phyloP scores from a whole-genome alignment of 2,888 invertebrate species.

The Apamea anceps region DNA sequence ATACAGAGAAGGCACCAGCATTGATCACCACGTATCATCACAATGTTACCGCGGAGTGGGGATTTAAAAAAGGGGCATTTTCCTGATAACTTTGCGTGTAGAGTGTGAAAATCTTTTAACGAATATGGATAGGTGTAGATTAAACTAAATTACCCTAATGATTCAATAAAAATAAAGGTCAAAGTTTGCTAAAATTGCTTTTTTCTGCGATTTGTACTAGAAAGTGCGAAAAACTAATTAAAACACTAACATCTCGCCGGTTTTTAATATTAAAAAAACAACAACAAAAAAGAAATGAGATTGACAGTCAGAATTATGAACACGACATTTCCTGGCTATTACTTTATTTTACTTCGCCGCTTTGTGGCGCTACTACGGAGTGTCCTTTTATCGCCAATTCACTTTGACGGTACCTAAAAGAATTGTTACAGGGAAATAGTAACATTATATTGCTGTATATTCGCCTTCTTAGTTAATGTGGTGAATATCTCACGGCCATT shows the following conservation, averaged over 20 bases:
- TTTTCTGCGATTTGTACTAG: not conserved
- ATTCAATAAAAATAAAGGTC: not conserved
- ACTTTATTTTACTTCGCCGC: conserved; percentile 40
- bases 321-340: conserved; percentile 31
- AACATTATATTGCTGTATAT: conserved; percentile 6
- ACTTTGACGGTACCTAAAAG: conserved; percentile 23
- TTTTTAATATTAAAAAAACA: not conserved
- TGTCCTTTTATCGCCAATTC: conserved; percentile 30
- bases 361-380: conserved; percentile 9
- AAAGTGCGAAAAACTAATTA: not conserved
- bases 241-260: not conserved
- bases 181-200: not conserved
- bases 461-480: not conserved
- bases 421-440: conserved; percentile 24
- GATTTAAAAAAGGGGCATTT: not conserved
- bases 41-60: not conserved
- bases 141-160: not conserved
- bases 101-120: not conserved
- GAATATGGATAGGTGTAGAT: not conserved
- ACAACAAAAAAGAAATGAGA: conserved; percentile 3
- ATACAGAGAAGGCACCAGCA: no score
- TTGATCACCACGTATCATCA: no score
- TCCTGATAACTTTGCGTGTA: not conserved
- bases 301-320: conserved; percentile 33
- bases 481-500: not conserved